Conservation (phyloP, 2,797 vertebrate species). For the Diceros bicornis region DNA sequence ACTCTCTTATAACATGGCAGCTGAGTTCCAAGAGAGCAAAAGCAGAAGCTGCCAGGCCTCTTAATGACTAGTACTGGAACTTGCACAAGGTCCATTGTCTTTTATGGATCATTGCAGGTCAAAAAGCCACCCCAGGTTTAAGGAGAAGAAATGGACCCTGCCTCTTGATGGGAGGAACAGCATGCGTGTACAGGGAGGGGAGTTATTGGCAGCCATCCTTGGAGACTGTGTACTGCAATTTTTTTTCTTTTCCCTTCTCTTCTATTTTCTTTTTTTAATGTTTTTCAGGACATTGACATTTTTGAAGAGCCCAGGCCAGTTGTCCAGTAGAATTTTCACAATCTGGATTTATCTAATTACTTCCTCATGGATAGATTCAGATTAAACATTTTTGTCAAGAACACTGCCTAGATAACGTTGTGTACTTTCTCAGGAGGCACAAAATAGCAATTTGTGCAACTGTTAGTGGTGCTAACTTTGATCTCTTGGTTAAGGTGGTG, state of each 20-base stretch:
- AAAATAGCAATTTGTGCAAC: neutral
- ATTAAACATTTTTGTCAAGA: neutral
- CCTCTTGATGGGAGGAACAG: neutral
- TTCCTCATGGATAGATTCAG: neutral
- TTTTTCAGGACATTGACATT: neutral
- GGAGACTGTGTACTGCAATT: neutral
- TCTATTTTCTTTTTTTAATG: neutral
- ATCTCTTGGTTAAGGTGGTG: neutral
- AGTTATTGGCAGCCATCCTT: neutral
- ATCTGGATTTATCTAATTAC: neutral
- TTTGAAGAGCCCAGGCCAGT: neutral
- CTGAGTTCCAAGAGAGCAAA: neutral
- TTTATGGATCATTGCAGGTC: neutral
- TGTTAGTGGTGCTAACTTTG: neutral
- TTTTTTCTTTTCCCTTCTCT: neutral
- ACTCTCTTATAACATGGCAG: neutral
- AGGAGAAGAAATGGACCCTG: neutral
- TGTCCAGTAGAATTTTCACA: neutral
- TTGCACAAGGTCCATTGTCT: neutral
- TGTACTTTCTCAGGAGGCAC: neutral
- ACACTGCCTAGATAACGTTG: neutral
- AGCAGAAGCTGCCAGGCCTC: neutral
- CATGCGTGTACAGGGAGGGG: rapidly evolving
- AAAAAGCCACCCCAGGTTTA: neutral
- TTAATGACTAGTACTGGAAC: neutral